Evolutionary conservation across 2,888 invertebrate genomes (phyloP), one percentile per base, ranked within the genome.

Genomic region (Cataglyphis albicans): DNA sequence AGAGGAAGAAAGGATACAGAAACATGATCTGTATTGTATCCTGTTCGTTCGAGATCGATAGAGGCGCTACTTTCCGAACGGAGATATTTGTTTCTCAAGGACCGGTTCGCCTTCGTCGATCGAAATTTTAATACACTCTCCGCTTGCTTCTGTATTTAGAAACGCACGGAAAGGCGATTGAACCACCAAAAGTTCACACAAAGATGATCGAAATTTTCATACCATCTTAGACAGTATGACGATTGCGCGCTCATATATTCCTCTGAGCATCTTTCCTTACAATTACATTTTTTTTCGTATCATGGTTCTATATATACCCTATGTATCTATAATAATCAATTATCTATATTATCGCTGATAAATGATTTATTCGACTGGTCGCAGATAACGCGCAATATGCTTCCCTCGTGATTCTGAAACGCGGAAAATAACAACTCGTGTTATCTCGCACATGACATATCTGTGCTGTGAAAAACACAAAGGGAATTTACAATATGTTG

Each of bases 31-130:
- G 2, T n/a, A 2, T n/a, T 7, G n/a, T n/a, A n/a, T n/a, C n/a
- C 48, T 48, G 6, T 32, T 38, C 52, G 73, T 9, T 10, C 29
- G 67, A 82, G 65, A 65, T 84, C 61, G 63, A 82, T 83, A 67
- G 72, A 41, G 82, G 80, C 83, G 83, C 78, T 81, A 52, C 48
- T 84, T 74, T 74, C 64, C 9, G 21, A 80, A 73, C 3, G 52
- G 21, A 38, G 21, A 67, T 5, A 6, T 15, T 55, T n/a, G 6
- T 55, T 25, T 18, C n/a, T 25, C 21, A 1, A 18, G 9, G 18
- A 41, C 6, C 15, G 3, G 18, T 5, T 10, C 15, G n/a, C 1
- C 15, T 4, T 18, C 25, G 41, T 72, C 29, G n/a, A n/a, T n/a
- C 15, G 25, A 32, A 63, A 61, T 61, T 7, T 74, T 15, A 61